Conservation (phyloP, 2,797 vertebrate species). For the Melanotaenia maccullochi region DNA sequence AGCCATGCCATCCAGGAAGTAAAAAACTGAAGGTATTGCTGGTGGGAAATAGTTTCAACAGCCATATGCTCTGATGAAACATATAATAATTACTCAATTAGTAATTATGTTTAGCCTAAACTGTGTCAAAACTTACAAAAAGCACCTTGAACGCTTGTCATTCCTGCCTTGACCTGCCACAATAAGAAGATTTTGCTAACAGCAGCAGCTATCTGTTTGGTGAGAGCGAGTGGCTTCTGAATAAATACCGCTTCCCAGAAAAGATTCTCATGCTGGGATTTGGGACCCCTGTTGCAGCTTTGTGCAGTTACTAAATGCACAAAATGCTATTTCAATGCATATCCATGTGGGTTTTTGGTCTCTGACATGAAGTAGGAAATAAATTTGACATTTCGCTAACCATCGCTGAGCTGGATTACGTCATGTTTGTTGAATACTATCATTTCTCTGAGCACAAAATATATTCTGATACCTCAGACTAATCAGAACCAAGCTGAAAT, state of each 20-base stretch:
- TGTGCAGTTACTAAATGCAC: too few species aligned
- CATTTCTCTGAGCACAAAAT: neutral
- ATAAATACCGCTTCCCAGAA: too few species aligned
- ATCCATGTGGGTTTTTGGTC: neutral
- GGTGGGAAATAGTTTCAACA: neutral
- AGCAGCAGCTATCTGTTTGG: neutral
- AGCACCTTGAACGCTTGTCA: neutral
- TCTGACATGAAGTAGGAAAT: neutral
- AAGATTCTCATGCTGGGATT: neutral
- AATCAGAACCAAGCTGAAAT: too few species aligned
- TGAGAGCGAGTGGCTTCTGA: neutral
- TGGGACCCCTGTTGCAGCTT: too few species aligned
- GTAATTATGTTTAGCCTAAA: neutral
- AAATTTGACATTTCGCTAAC: neutral
- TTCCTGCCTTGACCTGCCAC: too few species aligned
- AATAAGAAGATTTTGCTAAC: neutral
- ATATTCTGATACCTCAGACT: too few species aligned
- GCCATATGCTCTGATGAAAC: neutral
- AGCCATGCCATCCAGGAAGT: too few species aligned
- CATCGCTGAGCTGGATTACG: neutral
- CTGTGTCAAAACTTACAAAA: neutral
- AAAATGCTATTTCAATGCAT: neutral
- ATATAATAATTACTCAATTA: neutral
- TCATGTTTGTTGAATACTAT: neutral
- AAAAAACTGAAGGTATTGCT: neutral